Percentiles rank a stretch among this genome's conserved stretches.
Conservation (phyloP, 2,797 vertebrate genomes). For the Phrynocephalus forsythii region DNA sequence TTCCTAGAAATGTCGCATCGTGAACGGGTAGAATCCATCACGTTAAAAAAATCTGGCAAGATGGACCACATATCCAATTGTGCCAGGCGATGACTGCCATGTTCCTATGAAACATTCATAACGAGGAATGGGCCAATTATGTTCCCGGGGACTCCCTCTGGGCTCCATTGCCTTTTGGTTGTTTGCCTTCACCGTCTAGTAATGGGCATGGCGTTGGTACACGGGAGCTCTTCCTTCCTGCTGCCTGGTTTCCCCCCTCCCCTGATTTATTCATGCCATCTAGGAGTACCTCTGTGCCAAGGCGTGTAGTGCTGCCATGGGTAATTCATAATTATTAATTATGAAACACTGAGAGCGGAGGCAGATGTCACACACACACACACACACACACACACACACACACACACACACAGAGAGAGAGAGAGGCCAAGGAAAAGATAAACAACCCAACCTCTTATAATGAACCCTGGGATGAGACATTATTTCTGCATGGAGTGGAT, state of each 20-base stretch:
- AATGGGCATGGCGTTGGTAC: not conserved
- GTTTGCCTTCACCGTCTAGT: not conserved
- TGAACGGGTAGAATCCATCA: not conserved
- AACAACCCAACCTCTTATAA: constrained; percentile 21
- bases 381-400: not conserved
- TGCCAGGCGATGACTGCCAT: not conserved
- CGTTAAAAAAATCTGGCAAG: not conserved
- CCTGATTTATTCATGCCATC: constrained; percentile 9
- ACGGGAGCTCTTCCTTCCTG: not conserved
- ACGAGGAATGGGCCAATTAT: constrained; percentile 8
- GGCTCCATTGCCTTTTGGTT: constrained; percentile 3
- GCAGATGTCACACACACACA: not conserved
- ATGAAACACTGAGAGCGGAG: constrained; percentile 28
- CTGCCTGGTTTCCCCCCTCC: not conserved
- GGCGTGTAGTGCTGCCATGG: constrained; percentile 29
- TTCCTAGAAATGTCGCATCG: not conserved
- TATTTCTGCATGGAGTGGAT: not conserved
- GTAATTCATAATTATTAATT: constrained; percentile 50
- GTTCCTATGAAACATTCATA: constrained; percentile 10
- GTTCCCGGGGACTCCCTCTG: constrained; percentile 7
- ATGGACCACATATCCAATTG: not conserved
- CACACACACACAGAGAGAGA: not conserved
- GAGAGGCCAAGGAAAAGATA: not conserved
- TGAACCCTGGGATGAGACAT: not conserved
- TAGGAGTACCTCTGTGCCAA: not conserved